Conservation (phyloP, 2,797 vertebrate species). For the Darevskia mixta region DNA sequence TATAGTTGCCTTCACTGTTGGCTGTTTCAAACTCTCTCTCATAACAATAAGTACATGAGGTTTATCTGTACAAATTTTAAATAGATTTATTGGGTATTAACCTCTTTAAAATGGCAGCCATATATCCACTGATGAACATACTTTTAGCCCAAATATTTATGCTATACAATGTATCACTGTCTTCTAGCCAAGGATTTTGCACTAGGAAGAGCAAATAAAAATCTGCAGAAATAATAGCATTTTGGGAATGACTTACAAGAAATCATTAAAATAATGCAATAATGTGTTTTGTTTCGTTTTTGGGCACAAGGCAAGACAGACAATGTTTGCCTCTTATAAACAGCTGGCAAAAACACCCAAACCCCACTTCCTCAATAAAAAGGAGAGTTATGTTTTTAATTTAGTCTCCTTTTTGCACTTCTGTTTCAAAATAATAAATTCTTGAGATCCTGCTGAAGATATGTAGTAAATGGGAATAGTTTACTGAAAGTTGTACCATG, state of each 20-base stretch:
- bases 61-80: conserved; percentile 60
- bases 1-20: conserved; percentile 3
- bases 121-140: conserved; percentile 51
- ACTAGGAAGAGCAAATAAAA: conserved; percentile 58
- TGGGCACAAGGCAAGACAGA: conserved; percentile 46
- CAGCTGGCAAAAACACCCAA: conserved; percentile 43
- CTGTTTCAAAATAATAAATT: conserved; percentile 55
- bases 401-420: conserved; percentile 50
- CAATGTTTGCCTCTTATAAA: conserved; percentile 55
- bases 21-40: conserved; percentile 30
- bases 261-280: conserved; percentile 41
- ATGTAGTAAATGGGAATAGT: conserved; percentile 35
- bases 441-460: conserved; percentile 28
- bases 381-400: conserved; percentile 62
- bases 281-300: conserved; percentile 29
- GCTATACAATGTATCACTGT: conserved; percentile 50
- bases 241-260: conserved; percentile 48
- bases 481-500: conserved; percentile 26
- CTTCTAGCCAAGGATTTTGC: conserved; percentile 58
- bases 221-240: conserved; percentile 57
- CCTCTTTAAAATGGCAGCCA: conserved; percentile 50
- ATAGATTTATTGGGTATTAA: conserved; percentile 61
- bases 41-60: not conserved
- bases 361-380: conserved; percentile 46
- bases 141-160: conserved; percentile 55